A percentile compares a stretch with the other conserved stretches of the same genome.
Evolutionary conservation across 2,113 vertebrate species (phyloP).

Genomic region (Strix uralensis): DNA sequence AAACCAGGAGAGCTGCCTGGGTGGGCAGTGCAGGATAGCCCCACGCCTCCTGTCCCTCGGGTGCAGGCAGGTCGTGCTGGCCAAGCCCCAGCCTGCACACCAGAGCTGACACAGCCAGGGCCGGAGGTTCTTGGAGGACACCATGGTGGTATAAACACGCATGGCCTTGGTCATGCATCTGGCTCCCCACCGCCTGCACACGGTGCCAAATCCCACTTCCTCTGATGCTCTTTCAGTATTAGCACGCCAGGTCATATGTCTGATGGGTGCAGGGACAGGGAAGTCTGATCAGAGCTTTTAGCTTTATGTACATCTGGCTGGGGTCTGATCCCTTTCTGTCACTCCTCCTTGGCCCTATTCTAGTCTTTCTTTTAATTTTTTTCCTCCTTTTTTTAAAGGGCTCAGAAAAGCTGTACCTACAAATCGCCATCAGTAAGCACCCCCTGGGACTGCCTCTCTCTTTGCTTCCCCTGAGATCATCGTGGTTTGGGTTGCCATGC

Average conservation of each 20-base stretch:
- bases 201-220: neutral
- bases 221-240: slow-evolving; percentile 23
- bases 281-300: neutral
- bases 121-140: neutral
- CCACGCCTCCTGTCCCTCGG: accelerated
- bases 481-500: neutral
- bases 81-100: neutral
- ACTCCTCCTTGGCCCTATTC: neutral
- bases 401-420: neutral
- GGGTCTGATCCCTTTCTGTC: neutral
- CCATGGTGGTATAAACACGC: neutral
- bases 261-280: neutral
- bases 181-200: neutral
- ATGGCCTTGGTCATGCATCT: neutral
- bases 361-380: neutral
- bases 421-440: neutral
- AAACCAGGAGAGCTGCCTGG: neutral
- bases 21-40: neutral
- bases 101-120: neutral
- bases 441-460: neutral
- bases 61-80: neutral
- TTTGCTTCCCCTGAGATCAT: neutral
- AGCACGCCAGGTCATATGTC: neutral
- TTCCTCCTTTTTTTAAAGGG: neutral
- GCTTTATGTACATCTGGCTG: neutral